Conservation (phyloP, 2,888 invertebrate genomes). For the Drosophila histrio region DNA sequence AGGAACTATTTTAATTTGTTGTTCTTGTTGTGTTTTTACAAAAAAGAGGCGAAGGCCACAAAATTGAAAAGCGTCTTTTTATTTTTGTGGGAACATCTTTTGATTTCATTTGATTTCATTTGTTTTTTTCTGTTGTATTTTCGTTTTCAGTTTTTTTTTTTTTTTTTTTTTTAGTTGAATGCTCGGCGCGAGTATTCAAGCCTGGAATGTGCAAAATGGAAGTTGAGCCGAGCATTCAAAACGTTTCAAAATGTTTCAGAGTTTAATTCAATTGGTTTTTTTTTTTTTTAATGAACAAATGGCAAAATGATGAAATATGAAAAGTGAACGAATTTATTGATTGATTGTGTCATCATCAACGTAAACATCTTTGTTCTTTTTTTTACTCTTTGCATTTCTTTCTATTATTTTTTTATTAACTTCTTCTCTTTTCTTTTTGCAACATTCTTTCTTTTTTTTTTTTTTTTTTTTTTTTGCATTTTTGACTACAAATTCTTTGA, state of each 20-base stretch:
- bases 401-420: not conserved
- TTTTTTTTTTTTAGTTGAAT: not conserved
- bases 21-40: not conserved
- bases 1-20: conserved; percentile 29
- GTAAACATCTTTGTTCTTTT: too few relatives aligned
- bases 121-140: not conserved
- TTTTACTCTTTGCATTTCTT: too few relatives aligned
- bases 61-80: not conserved
- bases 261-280: not conserved
- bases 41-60: not conserved
- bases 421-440: not conserved
- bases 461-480: not conserved
- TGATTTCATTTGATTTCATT: not conserved
- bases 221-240: not conserved
- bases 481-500: conserved; percentile 27
- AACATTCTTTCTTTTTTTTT: not conserved
- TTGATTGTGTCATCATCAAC: too few relatives aligned
- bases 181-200: conserved; percentile 16
- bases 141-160: not conserved
- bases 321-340: too few relatives aligned
- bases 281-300: not conserved
- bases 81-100: not conserved
- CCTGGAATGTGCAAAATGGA: conserved; percentile 18
- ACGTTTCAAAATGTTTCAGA: not conserved
- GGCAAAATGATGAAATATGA: not conserved